Conservation (phyloP, 2,888 invertebrate genomes). For the Colletes collaris region DNA sequence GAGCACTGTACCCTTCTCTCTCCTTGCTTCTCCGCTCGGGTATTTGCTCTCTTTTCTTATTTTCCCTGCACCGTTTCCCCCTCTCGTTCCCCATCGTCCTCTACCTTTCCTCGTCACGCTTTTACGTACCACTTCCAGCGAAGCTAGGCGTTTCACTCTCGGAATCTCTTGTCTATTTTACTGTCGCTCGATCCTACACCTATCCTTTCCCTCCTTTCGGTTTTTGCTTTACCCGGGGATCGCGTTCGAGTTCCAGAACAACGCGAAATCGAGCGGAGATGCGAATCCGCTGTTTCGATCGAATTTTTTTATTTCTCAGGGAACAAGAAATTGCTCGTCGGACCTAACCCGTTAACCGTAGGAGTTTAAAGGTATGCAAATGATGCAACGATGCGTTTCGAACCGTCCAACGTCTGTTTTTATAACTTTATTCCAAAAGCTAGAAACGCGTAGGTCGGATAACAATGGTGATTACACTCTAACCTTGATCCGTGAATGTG, state of each 20-base stretch:
- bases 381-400: too few species aligned
- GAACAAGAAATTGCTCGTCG: too few species aligned
- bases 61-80: constrained; percentile 33
- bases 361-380: too few species aligned
- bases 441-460: too few species aligned
- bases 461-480: too few species aligned
- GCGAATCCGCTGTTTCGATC: too few species aligned
- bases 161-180: constrained; percentile 30
- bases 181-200: constrained; percentile 9
- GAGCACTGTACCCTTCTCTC: constrained; percentile 11
- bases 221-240: constrained; percentile 23
- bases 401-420: too few species aligned
- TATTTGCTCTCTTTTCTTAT: constrained; percentile 9
- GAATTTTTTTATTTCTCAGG: too few species aligned
- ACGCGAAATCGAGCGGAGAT: background rate
- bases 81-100: constrained; percentile 9
- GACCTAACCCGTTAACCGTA: too few species aligned
- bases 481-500: too few species aligned
- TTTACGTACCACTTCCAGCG: constrained; percentile 24
- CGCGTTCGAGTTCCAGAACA: background rate
- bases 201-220: constrained; percentile 5
- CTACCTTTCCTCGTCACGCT: constrained; percentile 16
- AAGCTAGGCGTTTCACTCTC: constrained; percentile 49
- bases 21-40: background rate
- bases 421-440: too few species aligned